Base-by-base conservation (phyloP, 2,888 invertebrate species). In the Periphyllus acericola region DNA sequence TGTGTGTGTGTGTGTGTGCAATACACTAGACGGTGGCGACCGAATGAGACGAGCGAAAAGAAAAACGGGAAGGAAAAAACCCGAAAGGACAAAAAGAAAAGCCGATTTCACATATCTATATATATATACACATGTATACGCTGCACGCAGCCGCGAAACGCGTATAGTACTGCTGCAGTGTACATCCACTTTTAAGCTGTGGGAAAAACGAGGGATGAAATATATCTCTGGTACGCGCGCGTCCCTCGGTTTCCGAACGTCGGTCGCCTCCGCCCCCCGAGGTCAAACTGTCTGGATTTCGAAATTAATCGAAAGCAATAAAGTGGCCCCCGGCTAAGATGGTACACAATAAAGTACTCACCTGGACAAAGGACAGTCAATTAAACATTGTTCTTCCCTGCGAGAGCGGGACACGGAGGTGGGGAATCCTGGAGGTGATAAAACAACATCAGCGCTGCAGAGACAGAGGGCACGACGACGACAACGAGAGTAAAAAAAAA, bases 241-340 rank as follows among this genome's bases (percentile, higher is more conserved):
- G 6, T 1, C 17, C 36, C n/a, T 60, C n/a, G 5, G 46, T 55
- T 36, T n/a, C 60, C n/a, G 21, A 36, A n/a, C n/a, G n/a, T n/a
- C n/a, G 3, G 3, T 1, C 52, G 0, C 66, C 66, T 21, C 25
- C 71, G 21, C 46, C 36, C 36, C n/a, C 29, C 0, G 81, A 75
- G 87, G 80, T 87, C 87, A 81, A 60, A 81, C 87, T 60, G 87
- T 87, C 87, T 87, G 75, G 80, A 80, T 87, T 87, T 87, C 75
- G 80, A 81, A 87, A 87, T 87, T 81, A 87, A 87, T 87, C 87
- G 87, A 87, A 87, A 87, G 80, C 87, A 87, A 87, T 87, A 81
- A 87, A 87, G 87, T 81, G 80, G 81, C 87, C 74, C 80, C 78
- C 84, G 68, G 84, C 80, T 46, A 72, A 71, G 71, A 72, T 25